A percentile compares a stretch with the other conserved stretches of the same genome.
These are phyloP conservation scores for Pseudomyrmex cubaensis DNA, from an alignment of 1,140 invertebrate genomes.

Conservation along the genomic window DNA sequence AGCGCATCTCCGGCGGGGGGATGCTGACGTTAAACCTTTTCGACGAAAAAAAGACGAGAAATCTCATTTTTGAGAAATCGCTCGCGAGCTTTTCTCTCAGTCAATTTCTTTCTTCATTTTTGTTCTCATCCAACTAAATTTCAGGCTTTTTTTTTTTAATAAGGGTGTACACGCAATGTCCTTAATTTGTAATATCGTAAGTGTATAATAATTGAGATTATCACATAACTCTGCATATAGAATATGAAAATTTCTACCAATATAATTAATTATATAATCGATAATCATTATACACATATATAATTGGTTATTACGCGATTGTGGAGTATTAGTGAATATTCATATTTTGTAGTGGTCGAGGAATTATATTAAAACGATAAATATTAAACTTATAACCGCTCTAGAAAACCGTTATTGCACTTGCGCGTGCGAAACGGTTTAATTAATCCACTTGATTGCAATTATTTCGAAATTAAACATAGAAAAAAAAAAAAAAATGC, in stretches of 20 bases:
- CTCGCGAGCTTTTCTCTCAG: not conserved
- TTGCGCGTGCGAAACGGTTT: not conserved
- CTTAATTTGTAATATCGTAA: constrained; percentile 9
- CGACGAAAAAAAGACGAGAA: constrained; percentile 49
- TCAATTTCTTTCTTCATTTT: not conserved
- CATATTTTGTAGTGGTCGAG: not conserved
- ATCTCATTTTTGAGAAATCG: constrained; percentile 47
- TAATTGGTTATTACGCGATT: no score
- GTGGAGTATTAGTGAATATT: not conserved
- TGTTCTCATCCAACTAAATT: not conserved
- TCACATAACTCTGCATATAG: no score
- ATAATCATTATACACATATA: no score
- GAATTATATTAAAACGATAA: not conserved
- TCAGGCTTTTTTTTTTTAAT: no score
- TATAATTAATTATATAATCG: no score
- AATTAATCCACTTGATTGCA: not conserved
- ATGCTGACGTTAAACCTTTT: constrained; percentile 51
- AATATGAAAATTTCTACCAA: no score
- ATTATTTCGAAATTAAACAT: not conserved
- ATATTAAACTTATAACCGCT: not conserved
- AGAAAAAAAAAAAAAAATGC: not conserved
- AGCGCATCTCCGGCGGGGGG: constrained; percentile 13
- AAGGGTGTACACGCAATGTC: no score
- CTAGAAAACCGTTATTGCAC: not conserved
- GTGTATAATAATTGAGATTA: not conserved